phyloP scores from a whole-genome alignment of 2,797 vertebrate species.

The Sebastolobus alascanus region DNA sequence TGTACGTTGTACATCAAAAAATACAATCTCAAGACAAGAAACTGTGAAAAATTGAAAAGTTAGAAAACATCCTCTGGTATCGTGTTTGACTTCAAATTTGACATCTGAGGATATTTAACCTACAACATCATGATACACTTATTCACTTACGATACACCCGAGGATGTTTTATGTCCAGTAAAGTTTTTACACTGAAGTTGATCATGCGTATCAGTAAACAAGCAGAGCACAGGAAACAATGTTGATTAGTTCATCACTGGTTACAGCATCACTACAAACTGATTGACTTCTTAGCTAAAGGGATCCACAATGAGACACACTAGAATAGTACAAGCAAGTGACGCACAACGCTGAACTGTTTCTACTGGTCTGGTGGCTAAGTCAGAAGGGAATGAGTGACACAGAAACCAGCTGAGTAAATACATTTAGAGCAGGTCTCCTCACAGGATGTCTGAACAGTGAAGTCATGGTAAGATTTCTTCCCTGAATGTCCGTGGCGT shows the following conservation, averaged over 20 bases:
- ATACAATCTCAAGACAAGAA: conserved; percentile 59
- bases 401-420: conserved; percentile 62
- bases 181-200: conserved; percentile 36
- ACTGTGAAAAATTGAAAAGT: conserved; percentile 44
- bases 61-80: conserved; percentile 50
- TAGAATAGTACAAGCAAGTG: conserved; percentile 49
- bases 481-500: conserved; percentile 46
- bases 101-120: conserved; percentile 34
- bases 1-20: conserved; percentile 52
- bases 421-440: conserved; percentile 42
- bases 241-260: conserved; percentile 47
- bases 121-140: conserved; percentile 37
- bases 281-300: conserved; percentile 32
- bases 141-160: conserved; percentile 33
- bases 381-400: conserved; percentile 51
- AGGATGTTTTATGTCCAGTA: conserved; percentile 25
- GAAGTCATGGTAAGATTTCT: conserved; percentile 38
- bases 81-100: conserved; percentile 34
- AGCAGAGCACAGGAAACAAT: conserved; percentile 52
- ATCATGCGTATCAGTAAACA: conserved; percentile 57
- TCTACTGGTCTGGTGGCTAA: conserved; percentile 23
- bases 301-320: conserved; percentile 53
- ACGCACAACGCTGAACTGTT: conserved; percentile 18
- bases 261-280: conserved; percentile 58
- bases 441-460: conserved; percentile 36